Evolutionary conservation across 2,113 vertebrate species (phyloP).

Genomic region (Forbesichthys papilliferus): DNA sequence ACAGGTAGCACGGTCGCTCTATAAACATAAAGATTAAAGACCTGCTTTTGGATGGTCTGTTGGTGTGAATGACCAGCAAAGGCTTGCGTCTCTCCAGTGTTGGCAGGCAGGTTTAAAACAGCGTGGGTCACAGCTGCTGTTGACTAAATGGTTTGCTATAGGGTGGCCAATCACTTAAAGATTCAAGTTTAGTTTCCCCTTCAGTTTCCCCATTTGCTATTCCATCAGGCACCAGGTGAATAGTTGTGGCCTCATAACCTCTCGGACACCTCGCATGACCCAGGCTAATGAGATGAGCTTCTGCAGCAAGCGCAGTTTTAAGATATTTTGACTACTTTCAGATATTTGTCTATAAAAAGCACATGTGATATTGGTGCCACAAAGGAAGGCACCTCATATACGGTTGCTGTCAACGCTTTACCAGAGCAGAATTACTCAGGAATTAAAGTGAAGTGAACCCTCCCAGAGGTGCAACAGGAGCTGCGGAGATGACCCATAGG

Average conservation of each 20-base stretch:
- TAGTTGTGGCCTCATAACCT: constrained; percentile 1
- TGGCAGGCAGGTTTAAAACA: constrained; percentile 29
- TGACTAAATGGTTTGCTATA: constrained; percentile 37
- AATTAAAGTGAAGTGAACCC: constrained; percentile 36
- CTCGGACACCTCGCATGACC: constrained; percentile 2
- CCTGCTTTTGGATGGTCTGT: background rate
- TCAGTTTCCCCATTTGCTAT: constrained; percentile 19
- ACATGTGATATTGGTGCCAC: background rate
- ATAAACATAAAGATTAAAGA: background rate
- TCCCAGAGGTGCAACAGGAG: constrained; percentile 7
- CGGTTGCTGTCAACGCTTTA: background rate
- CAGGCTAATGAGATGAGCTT: background rate
- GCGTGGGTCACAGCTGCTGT: constrained; percentile 52
- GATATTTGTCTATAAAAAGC: background rate
- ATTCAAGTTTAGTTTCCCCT: constrained; percentile 44
- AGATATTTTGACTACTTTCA: background rate
- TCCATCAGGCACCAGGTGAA: constrained; percentile 22
- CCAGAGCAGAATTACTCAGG: background rate
- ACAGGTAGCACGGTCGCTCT: constrained; percentile 23
- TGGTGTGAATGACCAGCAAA: constrained; percentile 3
- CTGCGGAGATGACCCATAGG: background rate
- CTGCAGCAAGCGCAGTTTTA: background rate
- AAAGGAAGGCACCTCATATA: constrained; percentile 12
- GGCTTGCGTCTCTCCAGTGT: background rate
- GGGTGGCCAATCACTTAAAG: constrained; percentile 52